phyloP scores from a whole-genome alignment of 2,113 vertebrate genomes.

The Stegastes partitus region DNA sequence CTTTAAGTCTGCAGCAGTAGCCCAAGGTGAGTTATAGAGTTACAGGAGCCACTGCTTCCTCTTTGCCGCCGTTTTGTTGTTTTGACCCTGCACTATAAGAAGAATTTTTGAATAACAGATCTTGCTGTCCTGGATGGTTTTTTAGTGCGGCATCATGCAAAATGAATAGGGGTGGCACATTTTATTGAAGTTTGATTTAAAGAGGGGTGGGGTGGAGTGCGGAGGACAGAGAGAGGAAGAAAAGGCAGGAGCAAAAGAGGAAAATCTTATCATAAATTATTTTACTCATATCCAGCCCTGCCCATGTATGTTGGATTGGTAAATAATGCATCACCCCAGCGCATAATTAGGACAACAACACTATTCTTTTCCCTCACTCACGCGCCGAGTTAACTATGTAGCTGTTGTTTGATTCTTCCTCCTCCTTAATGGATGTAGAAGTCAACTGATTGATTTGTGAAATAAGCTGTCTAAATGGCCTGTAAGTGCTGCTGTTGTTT shows the following conservation, averaged over 20 bases:
- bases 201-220: conserved; percentile 52
- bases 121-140: conserved; percentile 72
- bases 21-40: conserved; percentile 73
- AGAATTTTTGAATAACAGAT: conserved; percentile 80
- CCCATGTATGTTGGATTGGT: conserved; percentile 85
- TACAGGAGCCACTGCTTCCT: conserved; percentile 54
- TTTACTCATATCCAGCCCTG: conserved; percentile 84
- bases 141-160: conserved; percentile 84
- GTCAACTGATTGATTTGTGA: conserved; percentile 82
- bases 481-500: conserved; percentile 61
- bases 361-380: conserved; percentile 77
- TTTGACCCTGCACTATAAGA: conserved; percentile 81
- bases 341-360: conserved; percentile 89
- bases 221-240: conserved; percentile 66
- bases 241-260: conserved; percentile 63
- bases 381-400: conserved; percentile 71
- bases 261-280: conserved; percentile 88
- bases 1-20: conserved; percentile 39
- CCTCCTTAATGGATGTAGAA: conserved; percentile 79
- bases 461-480: conserved; percentile 77
- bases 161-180: conserved; percentile 85
- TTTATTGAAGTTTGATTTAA: conserved; percentile 90
- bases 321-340: conserved; percentile 86
- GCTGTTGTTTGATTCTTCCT: conserved; percentile 47
- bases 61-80: conserved; percentile 72